These are phyloP conservation scores for Danio rerio DNA, from an alignment of 2,113 vertebrate genomes.

Conservation along the genomic window GRCz12tu NC_133196.1:26956001-26956500, in stretches of 20 bases:
- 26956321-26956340: slow-evolving; percentile 28
- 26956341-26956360: background rate
- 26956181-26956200: slow-evolving; percentile 10
- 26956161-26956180: slow-evolving; percentile 8
- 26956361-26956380: slow-evolving; percentile 17
- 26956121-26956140: background rate
- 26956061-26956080: slow-evolving; percentile 15
- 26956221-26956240: background rate
- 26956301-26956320: slow-evolving; percentile 34
- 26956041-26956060: slow-evolving; percentile 11
- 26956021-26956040: slow-evolving; percentile 37
- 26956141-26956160: slow-evolving; percentile 27
- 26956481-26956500: background rate
- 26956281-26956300: slow-evolving; percentile 36
- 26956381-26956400: background rate
- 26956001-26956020: slow-evolving; percentile 39
- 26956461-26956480: background rate
- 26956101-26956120: slow-evolving; percentile 25
- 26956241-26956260: slow-evolving; percentile 18
- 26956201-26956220: slow-evolving; percentile 10
- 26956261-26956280: background rate
- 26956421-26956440: background rate
- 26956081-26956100: background rate
- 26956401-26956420: background rate
- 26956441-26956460: background rate